Evolutionary conservation across 2,797 vertebrate species (phyloP).

Genomic region (Chelidonichthys spinosus): DNA sequence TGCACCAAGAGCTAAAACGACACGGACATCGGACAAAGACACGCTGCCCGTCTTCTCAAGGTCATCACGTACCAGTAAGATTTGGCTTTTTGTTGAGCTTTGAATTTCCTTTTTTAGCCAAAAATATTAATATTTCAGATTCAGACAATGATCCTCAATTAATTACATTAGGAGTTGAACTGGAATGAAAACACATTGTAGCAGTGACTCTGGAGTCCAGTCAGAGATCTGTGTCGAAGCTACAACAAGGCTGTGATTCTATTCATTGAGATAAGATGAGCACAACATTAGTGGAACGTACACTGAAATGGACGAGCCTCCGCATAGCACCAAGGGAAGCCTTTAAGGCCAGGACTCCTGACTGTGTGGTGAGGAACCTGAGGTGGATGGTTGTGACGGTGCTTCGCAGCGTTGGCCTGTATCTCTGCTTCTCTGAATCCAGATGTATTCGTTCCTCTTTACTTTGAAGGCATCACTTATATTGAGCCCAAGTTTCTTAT

Average conservation of each 20-base stretch:
- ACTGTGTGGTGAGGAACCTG: background rate
- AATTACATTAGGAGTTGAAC: background rate
- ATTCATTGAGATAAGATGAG: conserved; percentile 8
- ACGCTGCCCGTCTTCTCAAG: background rate
- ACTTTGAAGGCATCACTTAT: background rate
- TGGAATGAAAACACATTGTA: background rate
- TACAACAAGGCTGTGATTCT: background rate
- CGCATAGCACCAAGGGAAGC: background rate
- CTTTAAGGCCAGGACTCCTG: background rate
- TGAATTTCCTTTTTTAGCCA: rapidly evolving
- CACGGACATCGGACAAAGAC: background rate
- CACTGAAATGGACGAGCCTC: background rate
- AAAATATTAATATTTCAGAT: background rate
- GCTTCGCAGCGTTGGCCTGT: background rate
- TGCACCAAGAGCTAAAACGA: background rate
- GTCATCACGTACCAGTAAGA: conserved; percentile 27
- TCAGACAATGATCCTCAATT: background rate
- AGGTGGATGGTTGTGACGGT: background rate
- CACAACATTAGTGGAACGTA: background rate
- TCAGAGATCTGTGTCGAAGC: conserved; percentile 21
- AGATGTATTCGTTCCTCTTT: background rate
- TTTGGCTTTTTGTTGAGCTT: background rate
- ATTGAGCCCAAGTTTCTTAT: background rate
- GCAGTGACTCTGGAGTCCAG: background rate
- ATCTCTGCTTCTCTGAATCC: background rate